These are phyloP conservation scores for Sarcophaga carnaria DNA, from an alignment of 2,888 invertebrate genomes.

Conservation along the genomic window DNA sequence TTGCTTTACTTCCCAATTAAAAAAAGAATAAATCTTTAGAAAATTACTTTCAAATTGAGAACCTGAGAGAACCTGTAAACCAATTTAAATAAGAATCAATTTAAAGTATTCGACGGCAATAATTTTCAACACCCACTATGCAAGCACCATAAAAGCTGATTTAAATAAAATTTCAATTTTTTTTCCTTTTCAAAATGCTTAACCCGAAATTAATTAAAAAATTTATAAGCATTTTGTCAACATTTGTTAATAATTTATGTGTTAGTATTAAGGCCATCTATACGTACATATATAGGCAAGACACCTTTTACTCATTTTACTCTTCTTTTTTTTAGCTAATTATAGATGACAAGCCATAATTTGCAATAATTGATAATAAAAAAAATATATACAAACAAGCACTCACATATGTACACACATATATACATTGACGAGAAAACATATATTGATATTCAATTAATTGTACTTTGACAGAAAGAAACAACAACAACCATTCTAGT, in stretches of 20 bases:
- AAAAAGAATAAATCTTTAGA: no score
- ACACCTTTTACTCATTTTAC: neutral
- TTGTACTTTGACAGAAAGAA: no score
- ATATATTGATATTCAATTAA: no score
- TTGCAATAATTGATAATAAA: conserved; percentile 1
- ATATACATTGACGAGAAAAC: no score
- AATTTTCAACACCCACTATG: neutral
- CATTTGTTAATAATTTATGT: neutral
- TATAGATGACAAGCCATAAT: neutral
- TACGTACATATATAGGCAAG: neutral
- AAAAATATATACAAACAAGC: neutral
- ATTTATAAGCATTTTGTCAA: neutral
- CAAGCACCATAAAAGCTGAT: neutral
- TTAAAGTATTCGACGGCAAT: no score
- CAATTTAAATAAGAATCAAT: no score
- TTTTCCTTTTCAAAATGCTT: neutral
- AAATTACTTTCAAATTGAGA: neutral
- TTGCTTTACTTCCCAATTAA: no score
- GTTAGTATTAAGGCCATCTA: neutral
- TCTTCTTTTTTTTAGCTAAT: neutral
- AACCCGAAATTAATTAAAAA: neutral
- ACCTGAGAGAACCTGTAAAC: neutral
- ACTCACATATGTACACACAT: no score
- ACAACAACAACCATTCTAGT: no score
- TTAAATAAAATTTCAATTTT: neutral